Conservation (phyloP, 2,113 vertebrate genomes). For the Indicator indicator region DNA sequence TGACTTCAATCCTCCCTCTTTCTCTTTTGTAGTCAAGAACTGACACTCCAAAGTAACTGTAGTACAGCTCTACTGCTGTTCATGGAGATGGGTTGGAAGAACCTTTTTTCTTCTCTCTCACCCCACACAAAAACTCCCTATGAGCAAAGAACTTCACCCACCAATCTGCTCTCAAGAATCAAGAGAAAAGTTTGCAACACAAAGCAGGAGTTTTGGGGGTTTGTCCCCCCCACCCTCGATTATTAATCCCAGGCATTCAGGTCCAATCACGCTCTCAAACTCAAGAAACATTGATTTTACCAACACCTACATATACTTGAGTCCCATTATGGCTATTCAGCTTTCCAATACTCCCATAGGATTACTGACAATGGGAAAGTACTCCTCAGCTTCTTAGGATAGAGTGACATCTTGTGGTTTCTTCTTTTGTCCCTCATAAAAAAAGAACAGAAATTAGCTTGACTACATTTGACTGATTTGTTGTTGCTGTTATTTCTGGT, state of each 20-base stretch:
- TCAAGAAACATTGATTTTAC: background rate
- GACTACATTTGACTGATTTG: background rate
- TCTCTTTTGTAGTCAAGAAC: background rate
- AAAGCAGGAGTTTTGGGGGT: accelerated
- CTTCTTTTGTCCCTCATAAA: slow-evolving; percentile 14
- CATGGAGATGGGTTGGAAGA: background rate
- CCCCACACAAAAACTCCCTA: background rate
- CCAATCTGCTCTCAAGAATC: background rate
- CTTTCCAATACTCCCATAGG: background rate
- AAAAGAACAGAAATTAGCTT: background rate
- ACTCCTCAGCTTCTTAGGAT: slow-evolving; percentile 56
- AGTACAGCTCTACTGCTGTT: background rate
- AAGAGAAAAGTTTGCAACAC: background rate
- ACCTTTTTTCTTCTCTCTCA: background rate
- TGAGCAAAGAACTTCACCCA: background rate
- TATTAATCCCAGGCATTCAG: background rate
- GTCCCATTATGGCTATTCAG: background rate
- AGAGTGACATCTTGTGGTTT: slow-evolving; percentile 79
- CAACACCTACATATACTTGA: background rate
- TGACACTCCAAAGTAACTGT: background rate
- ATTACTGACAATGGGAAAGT: background rate
- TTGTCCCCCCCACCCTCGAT: accelerated
- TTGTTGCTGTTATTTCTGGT: background rate
- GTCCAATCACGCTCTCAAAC: background rate
- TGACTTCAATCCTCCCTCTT: background rate